A percentile compares a stretch with the other conserved stretches of the same genome.
These are phyloP conservation scores for Xenopus laevis DNA, from an alignment of 2,113 vertebrate species.

Conservation along the genomic window DNA sequence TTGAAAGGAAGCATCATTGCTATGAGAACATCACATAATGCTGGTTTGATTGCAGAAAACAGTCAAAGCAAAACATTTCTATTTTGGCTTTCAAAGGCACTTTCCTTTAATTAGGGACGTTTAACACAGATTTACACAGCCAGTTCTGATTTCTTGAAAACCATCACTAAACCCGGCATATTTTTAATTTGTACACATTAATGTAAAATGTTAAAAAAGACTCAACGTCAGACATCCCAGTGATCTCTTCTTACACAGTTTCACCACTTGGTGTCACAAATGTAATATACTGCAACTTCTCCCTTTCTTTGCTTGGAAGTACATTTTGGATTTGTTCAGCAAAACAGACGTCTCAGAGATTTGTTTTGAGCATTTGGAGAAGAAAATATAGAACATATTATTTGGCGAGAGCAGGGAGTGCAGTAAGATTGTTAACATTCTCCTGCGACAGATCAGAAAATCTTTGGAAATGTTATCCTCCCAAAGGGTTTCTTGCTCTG, in stretches of 20 bases:
- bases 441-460: slow-evolving; percentile 27
- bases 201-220: too few species aligned
- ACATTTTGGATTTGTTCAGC: slow-evolving; percentile 19
- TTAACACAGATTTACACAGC: too few species aligned
- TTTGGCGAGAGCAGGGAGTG: slow-evolving; percentile 26
- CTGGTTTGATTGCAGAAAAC: too few species aligned
- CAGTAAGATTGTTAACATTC: slow-evolving; percentile 30
- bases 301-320: background rate
- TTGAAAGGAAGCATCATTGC: too few species aligned
- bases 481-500: slow-evolving; percentile 18
- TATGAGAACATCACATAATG: too few species aligned
- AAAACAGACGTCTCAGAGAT: slow-evolving; percentile 20
- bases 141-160: too few species aligned
- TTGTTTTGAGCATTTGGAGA: slow-evolving; percentile 35
- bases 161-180: too few species aligned
- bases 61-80: too few species aligned
- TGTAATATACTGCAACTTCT: background rate
- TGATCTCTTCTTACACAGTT: background rate
- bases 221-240: too few species aligned
- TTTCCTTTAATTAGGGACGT: too few species aligned
- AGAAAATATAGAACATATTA: slow-evolving; percentile 44
- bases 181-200: too few species aligned
- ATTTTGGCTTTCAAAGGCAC: too few species aligned
- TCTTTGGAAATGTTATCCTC: slow-evolving; percentile 29
- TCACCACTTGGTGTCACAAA: slow-evolving; percentile 42